Base-by-base conservation (phyloP, 2,797 vertebrate genomes). In the Myripristis jacobus region DNA sequence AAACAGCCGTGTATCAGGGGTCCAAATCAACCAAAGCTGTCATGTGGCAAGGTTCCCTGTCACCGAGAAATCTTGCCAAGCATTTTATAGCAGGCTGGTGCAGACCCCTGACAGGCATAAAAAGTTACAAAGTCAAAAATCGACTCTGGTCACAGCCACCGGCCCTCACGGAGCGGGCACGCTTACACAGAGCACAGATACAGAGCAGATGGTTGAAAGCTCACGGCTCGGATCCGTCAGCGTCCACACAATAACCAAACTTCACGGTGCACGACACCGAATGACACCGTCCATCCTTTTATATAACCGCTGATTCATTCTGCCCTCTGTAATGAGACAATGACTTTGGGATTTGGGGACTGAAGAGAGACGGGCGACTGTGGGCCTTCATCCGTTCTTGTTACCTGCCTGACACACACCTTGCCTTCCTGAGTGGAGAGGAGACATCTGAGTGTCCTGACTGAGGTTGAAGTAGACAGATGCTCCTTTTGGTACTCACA, bases 401-500 rank as follows among this genome's bases (percentile, higher is more conserved):
- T 88, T 87, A 79, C 61, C 60, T 67, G 53, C 15, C 67, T 74
- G 77, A 61, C 81, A 80, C 71, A 29, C 57, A 78, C 75, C 61
- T 82, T 70, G 48, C 60, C 34, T n/a, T 47, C 41, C 58, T 24
- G 54, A 75, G 65, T 13, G 71, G 62, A 67, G 54, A 76, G 59
- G 77, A 84, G 62, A 75, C 19, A 27, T 79, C 70, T 8, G 54
- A 66, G 36, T 56, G 83, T 61, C 61, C 65, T 84, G 52, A 3
- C 58, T 36, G 31, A 80, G 77, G 57, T 56, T 66, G 58, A 87
- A 73, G 65, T 25, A 78, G 77, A 88, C 77, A 77, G 81, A 87
- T 87, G 70, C 69, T 77, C 73, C 64, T 76, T 74, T 81, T 80
- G 77, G 73, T 70, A 60, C 44, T 18, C 19, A 58, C 71, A 62